These are phyloP conservation scores for Sarcophaga variegata DNA, from an alignment of 2,888 invertebrate genomes.

Conservation along the genomic window DNA sequence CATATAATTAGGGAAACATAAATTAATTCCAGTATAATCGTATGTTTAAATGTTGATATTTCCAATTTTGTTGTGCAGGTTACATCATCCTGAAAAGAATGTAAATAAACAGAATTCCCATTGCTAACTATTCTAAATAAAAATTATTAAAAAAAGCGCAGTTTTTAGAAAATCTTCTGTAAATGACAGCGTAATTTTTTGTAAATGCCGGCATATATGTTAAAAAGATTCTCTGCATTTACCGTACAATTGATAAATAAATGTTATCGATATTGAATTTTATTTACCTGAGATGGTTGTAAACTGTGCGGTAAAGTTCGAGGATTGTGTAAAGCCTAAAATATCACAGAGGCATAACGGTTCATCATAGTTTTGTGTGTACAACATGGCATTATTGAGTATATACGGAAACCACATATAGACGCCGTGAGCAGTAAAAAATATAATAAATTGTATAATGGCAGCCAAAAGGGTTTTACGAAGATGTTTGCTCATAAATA, in stretches of 20 bases:
- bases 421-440: slow-evolving; percentile 76
- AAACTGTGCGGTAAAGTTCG: slow-evolving; percentile 60
- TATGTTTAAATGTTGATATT: slow-evolving; percentile 75
- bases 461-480: slow-evolving; percentile 76
- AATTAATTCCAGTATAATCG: slow-evolving; percentile 74
- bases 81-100: slow-evolving; percentile 37
- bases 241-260: too few relatives aligned
- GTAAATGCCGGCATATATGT: too few relatives aligned
- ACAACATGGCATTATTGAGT: slow-evolving; percentile 77
- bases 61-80: slow-evolving; percentile 73
- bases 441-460: slow-evolving; percentile 77
- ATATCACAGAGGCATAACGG: slow-evolving; percentile 76
- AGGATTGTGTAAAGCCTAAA: slow-evolving; percentile 67
- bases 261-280: too few relatives aligned
- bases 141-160: too few relatives aligned
- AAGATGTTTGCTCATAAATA: slow-evolving; percentile 76
- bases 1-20: slow-evolving; percentile 72
- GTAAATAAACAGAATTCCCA: too few relatives aligned
- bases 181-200: too few relatives aligned
- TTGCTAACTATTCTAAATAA: too few relatives aligned
- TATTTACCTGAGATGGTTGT: slow-evolving; percentile 46
- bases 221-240: too few relatives aligned
- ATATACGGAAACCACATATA: slow-evolving; percentile 80
- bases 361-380: slow-evolving; percentile 71
- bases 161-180: too few relatives aligned